phyloP scores from a whole-genome alignment of 2,113 vertebrate species.

The Odobenus rosmarus region DNA sequence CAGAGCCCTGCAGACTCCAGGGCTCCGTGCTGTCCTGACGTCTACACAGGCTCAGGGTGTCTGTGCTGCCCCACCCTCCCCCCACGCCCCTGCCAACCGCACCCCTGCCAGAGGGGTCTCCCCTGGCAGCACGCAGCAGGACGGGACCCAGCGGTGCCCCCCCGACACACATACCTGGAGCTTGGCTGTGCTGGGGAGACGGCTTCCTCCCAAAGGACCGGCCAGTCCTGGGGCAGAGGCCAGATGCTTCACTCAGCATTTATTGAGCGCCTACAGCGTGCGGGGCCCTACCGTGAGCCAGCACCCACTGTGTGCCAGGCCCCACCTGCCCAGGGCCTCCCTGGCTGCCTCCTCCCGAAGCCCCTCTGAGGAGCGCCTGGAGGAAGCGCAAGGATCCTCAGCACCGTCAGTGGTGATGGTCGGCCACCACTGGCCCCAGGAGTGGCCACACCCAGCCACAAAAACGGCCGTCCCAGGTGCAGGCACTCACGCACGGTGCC shows the following conservation, averaged over 20 bases:
- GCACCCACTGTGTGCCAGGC: neutral
- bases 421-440: neutral
- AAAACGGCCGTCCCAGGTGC: neutral
- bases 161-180: too few species aligned
- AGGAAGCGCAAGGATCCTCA: neutral
- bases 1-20: neutral
- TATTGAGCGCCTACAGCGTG: neutral
- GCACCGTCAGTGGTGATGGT: neutral
- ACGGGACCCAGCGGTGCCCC: too few species aligned
- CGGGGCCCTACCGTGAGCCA: neutral
- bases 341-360: neutral
- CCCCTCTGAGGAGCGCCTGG: accelerated
- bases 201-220: neutral
- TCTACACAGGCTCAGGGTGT: neutral
- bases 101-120: neutral
- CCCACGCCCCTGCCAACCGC: neutral
- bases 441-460: neutral
- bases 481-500: neutral
- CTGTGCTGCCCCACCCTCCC: neutral
- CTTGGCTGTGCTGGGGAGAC: accelerated
- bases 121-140: neutral
- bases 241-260: accelerated
- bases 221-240: neutral
- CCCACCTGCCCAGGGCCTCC: accelerated
- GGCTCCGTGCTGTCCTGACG: neutral